A percentile compares a stretch with the other conserved stretches of the same genome.
phyloP scores from a whole-genome alignment of 2,113 vertebrate species.

The Aegithalos caudatus region DNA sequence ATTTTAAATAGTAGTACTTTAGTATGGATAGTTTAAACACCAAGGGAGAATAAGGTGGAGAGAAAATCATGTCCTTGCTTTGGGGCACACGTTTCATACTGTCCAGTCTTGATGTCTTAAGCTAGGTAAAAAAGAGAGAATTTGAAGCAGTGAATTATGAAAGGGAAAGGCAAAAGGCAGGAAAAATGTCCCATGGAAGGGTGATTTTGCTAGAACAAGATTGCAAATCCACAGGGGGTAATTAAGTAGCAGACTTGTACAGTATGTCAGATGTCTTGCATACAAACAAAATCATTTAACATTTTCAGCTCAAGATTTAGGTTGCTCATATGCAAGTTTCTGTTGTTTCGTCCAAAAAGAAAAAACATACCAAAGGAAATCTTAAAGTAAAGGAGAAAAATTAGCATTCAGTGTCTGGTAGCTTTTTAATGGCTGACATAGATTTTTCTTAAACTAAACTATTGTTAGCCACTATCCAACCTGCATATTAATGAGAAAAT shows the following conservation, averaged over 20 bases:
- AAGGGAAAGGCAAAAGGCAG: neutral
- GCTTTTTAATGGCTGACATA: constrained; percentile 69
- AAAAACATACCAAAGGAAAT: constrained; percentile 24
- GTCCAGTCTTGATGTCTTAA: constrained; percentile 23
- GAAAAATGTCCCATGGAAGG: constrained; percentile 42
- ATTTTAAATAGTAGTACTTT: neutral
- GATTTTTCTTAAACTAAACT: constrained; percentile 73
- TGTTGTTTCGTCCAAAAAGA: constrained; percentile 49
- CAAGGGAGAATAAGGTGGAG: neutral
- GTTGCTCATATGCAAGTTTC: constrained; percentile 57
- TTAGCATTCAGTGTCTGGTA: constrained; percentile 58
- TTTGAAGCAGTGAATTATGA: constrained; percentile 30
- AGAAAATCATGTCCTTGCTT: constrained; percentile 36
- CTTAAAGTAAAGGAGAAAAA: constrained; percentile 33
- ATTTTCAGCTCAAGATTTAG: constrained; percentile 48
- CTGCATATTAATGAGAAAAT: constrained; percentile 70
- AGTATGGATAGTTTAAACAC: neutral
- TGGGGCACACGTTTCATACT: neutral
- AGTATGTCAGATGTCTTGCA: constrained; percentile 53
- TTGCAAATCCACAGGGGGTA: constrained; percentile 62
- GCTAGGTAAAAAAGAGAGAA: constrained; percentile 14
- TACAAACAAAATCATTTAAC: constrained; percentile 50
- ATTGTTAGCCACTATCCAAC: constrained; percentile 55
- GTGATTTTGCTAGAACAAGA: constrained; percentile 43
- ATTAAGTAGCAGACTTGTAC: constrained; percentile 56